Evolutionary conservation across 2,888 invertebrate genomes (phyloP).

Genomic region (Drosophila pseudotalamancana): DNA sequence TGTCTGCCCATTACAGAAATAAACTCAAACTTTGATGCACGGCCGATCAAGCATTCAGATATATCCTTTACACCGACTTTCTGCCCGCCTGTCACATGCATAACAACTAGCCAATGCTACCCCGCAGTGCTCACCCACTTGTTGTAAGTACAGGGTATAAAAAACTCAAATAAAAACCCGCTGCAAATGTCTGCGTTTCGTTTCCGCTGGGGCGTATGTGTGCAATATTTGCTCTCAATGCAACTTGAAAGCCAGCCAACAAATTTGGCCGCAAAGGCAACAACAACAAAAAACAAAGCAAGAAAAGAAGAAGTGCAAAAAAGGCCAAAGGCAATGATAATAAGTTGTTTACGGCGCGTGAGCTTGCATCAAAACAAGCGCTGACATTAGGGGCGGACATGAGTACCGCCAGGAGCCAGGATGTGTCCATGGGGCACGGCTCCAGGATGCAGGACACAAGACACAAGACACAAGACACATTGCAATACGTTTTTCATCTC

Average conservation of each 20-base stretch:
- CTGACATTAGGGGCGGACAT: conserved; percentile 80
- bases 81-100: background rate
- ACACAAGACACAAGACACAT: conserved; percentile 35
- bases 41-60: too few species aligned
- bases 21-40: too few species aligned
- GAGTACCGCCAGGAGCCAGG: conserved; percentile 49
- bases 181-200: conserved; percentile 76
- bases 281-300: background rate
- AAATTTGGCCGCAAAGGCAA: conserved; percentile 36
- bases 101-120: background rate
- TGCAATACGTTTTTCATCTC: conserved; percentile 40
- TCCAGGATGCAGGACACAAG: conserved; percentile 33
- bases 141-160: background rate
- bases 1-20: background rate
- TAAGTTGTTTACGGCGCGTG: conserved; percentile 81
- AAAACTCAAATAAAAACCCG: conserved; percentile 2
- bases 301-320: conserved; percentile 6
- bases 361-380: conserved; percentile 79
- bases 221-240: conserved; percentile 54
- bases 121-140: background rate
- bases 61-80: too few species aligned
- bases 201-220: conserved; percentile 69
- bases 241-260: conserved; percentile 76
- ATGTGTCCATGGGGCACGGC: conserved; percentile 24
- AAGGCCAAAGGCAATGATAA: conserved; percentile 68